phyloP scores from a whole-genome alignment of 92 coral and sea anemone species.

The Metridium senile region DNA sequence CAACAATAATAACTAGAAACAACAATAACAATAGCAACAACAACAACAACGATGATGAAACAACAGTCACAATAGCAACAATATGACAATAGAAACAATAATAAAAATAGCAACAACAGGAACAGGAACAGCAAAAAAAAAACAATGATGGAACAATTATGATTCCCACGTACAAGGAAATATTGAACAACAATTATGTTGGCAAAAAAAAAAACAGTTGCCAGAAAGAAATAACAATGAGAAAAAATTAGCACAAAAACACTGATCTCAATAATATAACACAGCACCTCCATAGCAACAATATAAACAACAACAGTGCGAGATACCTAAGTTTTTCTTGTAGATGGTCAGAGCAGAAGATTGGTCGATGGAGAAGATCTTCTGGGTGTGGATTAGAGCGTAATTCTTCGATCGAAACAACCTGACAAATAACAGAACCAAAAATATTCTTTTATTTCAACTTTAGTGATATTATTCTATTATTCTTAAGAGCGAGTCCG shows the following conservation, averaged over 20 bases:
- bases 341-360: constrained; percentile 87
- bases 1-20: no score
- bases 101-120: not conserved
- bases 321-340: constrained; percentile 86
- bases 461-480: no score
- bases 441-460: no score
- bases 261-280: not conserved
- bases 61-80: not conserved
- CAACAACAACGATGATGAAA: not conserved
- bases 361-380: constrained; percentile 95
- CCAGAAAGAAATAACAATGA: not conserved
- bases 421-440: constrained; percentile 43
- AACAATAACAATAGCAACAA: no score
- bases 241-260: not conserved
- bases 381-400: constrained; percentile 87
- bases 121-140: not conserved
- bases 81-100: not conserved
- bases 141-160: no score
- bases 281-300: not conserved
- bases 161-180: not conserved
- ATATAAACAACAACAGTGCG: not conserved
- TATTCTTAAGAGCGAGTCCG: no score
- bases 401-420: constrained; percentile 89
- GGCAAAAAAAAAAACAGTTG: not conserved
- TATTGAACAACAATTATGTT: not conserved